Base-by-base conservation (phyloP, 2,797 vertebrate genomes). In the Platalea minor region DNA sequence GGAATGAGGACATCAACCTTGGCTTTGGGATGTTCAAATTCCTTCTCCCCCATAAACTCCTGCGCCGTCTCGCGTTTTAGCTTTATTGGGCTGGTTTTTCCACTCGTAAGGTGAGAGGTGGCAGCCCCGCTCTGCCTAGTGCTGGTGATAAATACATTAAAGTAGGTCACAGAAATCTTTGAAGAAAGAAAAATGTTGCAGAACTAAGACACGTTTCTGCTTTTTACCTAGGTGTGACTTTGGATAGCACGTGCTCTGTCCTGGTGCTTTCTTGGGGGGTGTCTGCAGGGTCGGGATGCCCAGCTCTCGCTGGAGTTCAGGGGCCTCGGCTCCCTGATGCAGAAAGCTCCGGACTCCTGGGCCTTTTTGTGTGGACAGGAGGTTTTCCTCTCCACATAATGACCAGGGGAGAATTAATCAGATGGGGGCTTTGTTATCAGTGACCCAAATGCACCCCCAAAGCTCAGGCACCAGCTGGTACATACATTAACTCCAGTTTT, bases 61-160 rank as follows among this genome's bases (percentile, higher is more conserved):
- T 41, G 48, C 0, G 0, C 33, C 1, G 0, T 23, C 54, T 75
- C 1, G 0, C 46, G 19, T 51, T 75, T 37, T 54, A 9, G 37
- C 24, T 79, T 78, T 48, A 33, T 33, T 41, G 15, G 63, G 50
- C 39, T 86, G 12, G 0, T 50, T 85, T 92, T 86, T 50, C 72
- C n/a, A 25, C 28, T 37, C 5, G 12, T 37, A 53, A 85, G 63
- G 63, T 72, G 57, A 73, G 75, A 82, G 33, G 51, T 56, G 76
- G 23, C 64, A 80, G 64, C 41, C 6, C 45, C 39, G 59, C 78
- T 59, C 54, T 75, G 54, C 54, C 19, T 13, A 2, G 24, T 15
- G 60, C 24, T 28, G 70, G 2, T 23, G 69, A 45, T n/a, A 64
- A 76, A 69, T 11, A 13, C 51, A 19, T 48, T 43, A 39, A 60